A percentile compares a stretch with the other conserved stretches of the same genome.
Conservation (phyloP, 2,797 vertebrate genomes). For the Sebastes hopkinsi region DNA sequence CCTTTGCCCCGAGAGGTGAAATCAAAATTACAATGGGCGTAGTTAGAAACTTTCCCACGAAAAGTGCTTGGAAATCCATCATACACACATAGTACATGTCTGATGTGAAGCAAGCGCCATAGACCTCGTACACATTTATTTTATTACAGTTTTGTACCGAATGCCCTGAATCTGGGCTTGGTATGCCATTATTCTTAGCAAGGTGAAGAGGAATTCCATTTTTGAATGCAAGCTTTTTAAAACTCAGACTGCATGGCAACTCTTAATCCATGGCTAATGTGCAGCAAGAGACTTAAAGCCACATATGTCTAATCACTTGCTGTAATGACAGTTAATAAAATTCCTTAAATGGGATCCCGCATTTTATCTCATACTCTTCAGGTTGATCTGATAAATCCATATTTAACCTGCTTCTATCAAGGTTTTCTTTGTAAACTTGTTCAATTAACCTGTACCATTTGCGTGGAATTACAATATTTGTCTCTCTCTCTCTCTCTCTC, state of each 20-base stretch:
- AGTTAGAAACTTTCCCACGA: constrained; percentile 29
- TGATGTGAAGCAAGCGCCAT: background rate
- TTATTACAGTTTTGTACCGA: background rate
- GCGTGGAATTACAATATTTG: background rate
- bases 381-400: constrained; percentile 2
- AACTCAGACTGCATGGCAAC: constrained; percentile 10
- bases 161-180: background rate
- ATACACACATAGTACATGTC: background rate
- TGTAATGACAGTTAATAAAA: constrained; percentile 14
- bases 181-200: background rate
- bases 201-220: constrained; percentile 7
- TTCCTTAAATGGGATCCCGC: background rate
- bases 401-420: background rate
- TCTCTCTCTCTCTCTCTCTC: background rate
- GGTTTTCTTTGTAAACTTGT: background rate
- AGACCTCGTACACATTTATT: constrained; percentile 3
- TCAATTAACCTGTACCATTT: background rate
- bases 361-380: constrained; percentile 8
- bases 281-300: constrained; percentile 10
- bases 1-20: constrained; percentile 40
- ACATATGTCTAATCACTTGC: constrained; percentile 17
- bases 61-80: constrained; percentile 32
- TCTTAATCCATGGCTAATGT: constrained; percentile 15
- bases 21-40: constrained; percentile 48
- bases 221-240: constrained; percentile 8